Base-by-base conservation (phyloP, 2,797 vertebrate species). In the Ctenochaetus hawaiiensis region DNA sequence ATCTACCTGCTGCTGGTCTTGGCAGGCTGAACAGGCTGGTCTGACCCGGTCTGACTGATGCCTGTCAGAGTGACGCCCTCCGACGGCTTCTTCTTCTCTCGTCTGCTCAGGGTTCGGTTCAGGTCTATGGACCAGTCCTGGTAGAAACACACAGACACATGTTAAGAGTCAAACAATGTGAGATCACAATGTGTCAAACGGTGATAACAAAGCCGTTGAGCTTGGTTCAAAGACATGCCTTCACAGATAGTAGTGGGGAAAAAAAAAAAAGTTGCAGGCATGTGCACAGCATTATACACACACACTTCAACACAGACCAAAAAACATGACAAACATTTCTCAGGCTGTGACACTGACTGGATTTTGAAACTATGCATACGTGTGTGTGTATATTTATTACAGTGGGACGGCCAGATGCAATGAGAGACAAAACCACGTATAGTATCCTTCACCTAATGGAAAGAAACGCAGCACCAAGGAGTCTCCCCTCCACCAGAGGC, bases 61-160 rank as follows among this genome's bases (percentile, higher is more conserved):
- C 96, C 97, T 0, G 96, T 99, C 85, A 99, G 93, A 14, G 96
- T 99, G 72, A 99, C 96, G 1, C 97, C 98, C 1, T 99, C 98
- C 0, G 94, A 80, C 2, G 95, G 95, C 64, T 96, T 99, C 93
- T 97, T 99, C 90, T 97, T 99, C 68, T 99, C 98, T 85, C 97
- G 94, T 54, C 96, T 95, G 72, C 96, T 99, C 48, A 99, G 96
- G 2, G 97, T 97, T 30, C 98, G 95, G 58, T 99, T 99, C 85
- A 99, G 91, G 72, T 99, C 98, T 84, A 96, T 86, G 44, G 97
- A 98, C 97, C 96, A 99, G 66, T 99, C 98, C 98, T 99, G 72
- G 44, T 41, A 37, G 22, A 87, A 45, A 87, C 45, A 78, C 39
- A 80, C 63, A 88, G 11, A 82, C 20, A 81, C 18, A 75, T 8